Base-by-base conservation (phyloP, 2,888 invertebrate genomes). In the Ochropleura plecta region DNA sequence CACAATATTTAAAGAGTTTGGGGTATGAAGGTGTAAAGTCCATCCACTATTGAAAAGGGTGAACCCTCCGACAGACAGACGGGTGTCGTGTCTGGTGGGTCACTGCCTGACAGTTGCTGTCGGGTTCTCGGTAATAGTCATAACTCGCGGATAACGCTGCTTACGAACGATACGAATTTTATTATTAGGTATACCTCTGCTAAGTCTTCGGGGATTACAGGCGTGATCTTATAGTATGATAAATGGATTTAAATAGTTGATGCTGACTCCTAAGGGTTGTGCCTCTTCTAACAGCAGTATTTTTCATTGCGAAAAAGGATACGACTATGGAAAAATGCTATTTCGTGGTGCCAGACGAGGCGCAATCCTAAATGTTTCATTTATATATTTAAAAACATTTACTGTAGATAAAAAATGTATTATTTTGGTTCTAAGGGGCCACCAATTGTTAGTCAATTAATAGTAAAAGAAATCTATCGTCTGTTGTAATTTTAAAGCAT, bases 401-500 rank as follows among this genome's bases (percentile, higher is more conserved):
- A 69, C 5, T 73, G 67, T 84, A 80, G 72, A 67, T 77, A 57
- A 70, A 62, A 73, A 64, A 9, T 59, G 30, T 59, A 82, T 86
- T 83, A 81, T 77, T 81, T 82, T 80, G 82, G 85, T 87, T 84
- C 75, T 0, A 66, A 84, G 76, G 89, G 89, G 88, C 88, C 91
- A 87, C 87, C 81, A 86, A 85, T 91, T 90, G 87, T 90, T 91
- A 91, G 93, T 94, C 93, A 93, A 92, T 93, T 93, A 91, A 84
- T 85, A 89, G 86, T 82, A 89, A 79, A 88, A 89, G 40, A 90
- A 88, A 73, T 84, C 82, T 89, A 91, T 88, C 85, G 87, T 91
- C 91, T 92, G 93, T 92, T 93, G 90, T 91, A 87, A 88, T 82
- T 87, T 84, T 72, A 80, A 86, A 85, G 85, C 81, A 70, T 87